These are phyloP conservation scores for Cryptoprocta ferox DNA, from an alignment of 2,797 vertebrate genomes.

Conservation along the genomic window DNA sequence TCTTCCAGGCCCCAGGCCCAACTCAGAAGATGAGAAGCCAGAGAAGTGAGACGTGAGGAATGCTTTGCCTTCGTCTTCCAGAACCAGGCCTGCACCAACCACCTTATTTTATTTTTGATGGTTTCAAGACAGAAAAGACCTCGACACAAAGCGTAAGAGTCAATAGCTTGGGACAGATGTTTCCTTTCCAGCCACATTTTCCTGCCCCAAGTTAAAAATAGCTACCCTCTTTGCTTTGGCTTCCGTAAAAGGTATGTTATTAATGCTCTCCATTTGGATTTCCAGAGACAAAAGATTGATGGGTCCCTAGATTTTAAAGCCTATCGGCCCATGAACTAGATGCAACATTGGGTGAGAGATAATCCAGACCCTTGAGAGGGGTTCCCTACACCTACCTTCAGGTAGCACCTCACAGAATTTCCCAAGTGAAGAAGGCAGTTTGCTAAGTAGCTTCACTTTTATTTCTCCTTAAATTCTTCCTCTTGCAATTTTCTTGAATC, in stretches of 20 bases:
- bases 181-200: constrained; percentile 84
- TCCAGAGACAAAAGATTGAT: constrained; percentile 23
- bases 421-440: not conserved
- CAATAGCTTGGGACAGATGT: constrained; percentile 81
- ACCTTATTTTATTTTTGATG: constrained; percentile 21
- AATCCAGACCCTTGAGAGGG: not conserved
- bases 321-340: not conserved
- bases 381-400: not conserved
- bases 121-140: constrained; percentile 53
- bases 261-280: constrained; percentile 1
- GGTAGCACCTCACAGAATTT: not conserved
- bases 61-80: not conserved
- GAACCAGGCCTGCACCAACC: not conserved
- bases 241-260: constrained; percentile 33
- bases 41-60: not conserved
- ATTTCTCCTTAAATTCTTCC: not conserved
- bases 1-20: not conserved
- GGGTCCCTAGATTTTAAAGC: not conserved
- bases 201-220: constrained; percentile 78
- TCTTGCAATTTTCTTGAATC: constrained; percentile 3
- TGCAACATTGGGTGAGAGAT: not conserved
- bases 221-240: constrained; percentile 18
- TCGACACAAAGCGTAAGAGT: constrained; percentile 53
- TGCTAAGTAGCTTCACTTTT: not conserved
- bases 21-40: not conserved